These are phyloP conservation scores for human DNA, from an alignment of 2,113 vertebrate species.

Conservation along the genomic window GRCh38 chr2:224030501-224031000, in stretches of 20 bases:
- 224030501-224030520: too few species aligned
- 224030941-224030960: background rate
- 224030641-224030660: background rate
- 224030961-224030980: background rate
- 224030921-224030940: background rate
- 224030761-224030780: background rate
- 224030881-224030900: slow-evolving; percentile 63
- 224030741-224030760: background rate
- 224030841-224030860: background rate
- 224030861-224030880: slow-evolving; percentile 52
- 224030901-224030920: background rate
- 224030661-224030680: background rate
- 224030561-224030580: background rate
- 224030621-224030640: background rate
- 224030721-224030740: background rate
- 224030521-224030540: background rate
- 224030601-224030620: background rate
- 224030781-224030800: background rate
- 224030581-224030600: background rate
- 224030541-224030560: background rate
- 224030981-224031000: background rate
- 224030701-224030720: slow-evolving; percentile 13
- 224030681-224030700: background rate
- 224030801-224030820: background rate
- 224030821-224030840: background rate